phyloP scores from a whole-genome alignment of 2,888 invertebrate genomes.

The Notocelia uddmanniana region DNA sequence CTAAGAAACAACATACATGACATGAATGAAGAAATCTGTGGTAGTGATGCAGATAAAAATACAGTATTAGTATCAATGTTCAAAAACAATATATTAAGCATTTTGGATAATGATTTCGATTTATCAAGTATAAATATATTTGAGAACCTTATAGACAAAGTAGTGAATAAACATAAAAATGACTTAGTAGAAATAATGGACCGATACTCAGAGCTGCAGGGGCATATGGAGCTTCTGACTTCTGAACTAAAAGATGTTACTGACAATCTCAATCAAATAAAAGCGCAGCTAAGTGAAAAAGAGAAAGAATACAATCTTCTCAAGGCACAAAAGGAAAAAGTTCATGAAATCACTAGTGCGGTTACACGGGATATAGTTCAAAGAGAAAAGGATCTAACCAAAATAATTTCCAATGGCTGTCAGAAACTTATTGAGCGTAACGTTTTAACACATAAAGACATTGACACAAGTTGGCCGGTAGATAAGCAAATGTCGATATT shows the following conservation, averaged over 20 bases:
- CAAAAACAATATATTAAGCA: constrained; percentile 64
- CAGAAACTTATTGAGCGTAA: constrained; percentile 60
- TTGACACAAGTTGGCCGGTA: constrained; percentile 57
- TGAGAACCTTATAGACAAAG: constrained; percentile 58
- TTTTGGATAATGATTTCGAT: constrained; percentile 66
- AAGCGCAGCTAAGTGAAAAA: constrained; percentile 62
- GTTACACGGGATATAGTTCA: constrained; percentile 72
- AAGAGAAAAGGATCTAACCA: constrained; percentile 66
- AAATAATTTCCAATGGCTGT: constrained; percentile 60
- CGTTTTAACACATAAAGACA: constrained; percentile 55
- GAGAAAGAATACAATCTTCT: constrained; percentile 69
- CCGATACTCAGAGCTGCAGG: constrained; percentile 59
- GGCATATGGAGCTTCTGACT: constrained; percentile 57
- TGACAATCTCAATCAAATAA: constrained; percentile 61
- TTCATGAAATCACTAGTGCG: constrained; percentile 71
- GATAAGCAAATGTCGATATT: constrained; percentile 58
- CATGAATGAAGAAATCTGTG: constrained; percentile 54
- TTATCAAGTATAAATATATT: constrained; percentile 60
- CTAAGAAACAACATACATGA: constrained; percentile 59
- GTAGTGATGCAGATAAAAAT: constrained; percentile 50
- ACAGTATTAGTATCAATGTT: constrained; percentile 55
- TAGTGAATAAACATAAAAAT: constrained; percentile 59
- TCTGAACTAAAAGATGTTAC: constrained; percentile 61
- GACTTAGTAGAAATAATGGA: constrained; percentile 57
- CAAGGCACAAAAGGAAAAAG: constrained; percentile 66